Evolutionary conservation across 2,888 invertebrate species (phyloP), one percentile per base, ranked within the genome.

Genomic region (Baccha elongata): DNA sequence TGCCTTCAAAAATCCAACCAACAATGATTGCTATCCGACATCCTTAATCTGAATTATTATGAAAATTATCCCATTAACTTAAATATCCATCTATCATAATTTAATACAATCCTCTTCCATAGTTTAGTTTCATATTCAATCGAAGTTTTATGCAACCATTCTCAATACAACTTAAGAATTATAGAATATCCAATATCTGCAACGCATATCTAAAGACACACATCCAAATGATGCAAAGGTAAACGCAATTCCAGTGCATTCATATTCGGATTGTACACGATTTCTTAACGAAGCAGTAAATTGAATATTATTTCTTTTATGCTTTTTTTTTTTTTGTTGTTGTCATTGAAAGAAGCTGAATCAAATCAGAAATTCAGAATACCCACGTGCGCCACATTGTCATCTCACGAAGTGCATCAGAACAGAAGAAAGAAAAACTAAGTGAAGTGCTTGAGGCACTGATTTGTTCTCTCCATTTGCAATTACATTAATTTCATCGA

Each of bases 231-330:
- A 44, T 13, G 17, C 48, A 19, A 13, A 44, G 29, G 17, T 32
- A 53, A 32, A 64, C 55, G 74, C 58, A 74, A 75, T 75, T 74
- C 68, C 75, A 75, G 80, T 69, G 64, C 72, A 69, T 52, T 50
- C 35, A 29, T 69, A 60, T 44, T 68, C 75, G 67, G 52, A 69
- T 65, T 76, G 69, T 46, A 71, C 60, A 71, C 71, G 76, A 67
- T 67, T 58, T 42, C 40, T 32, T 81, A 71, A 71, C 76, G 64
- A 76, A 60, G 81, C 76, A 81, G 44, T 46, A 81, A 81, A 81
- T 81, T 80, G 80, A 75, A 50, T 44, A 60, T 44, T 29, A 42
- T 5, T 44, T 42, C 44, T 74, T 74, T 75, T 37, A 44, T 58
- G 8, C 19, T 21, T 10, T 40, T 13, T n/a, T n/a, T n/a, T n/a